Percentiles rank a stretch among this genome's conserved stretches.
These are phyloP conservation scores for Cryptus viduatorius DNA, from an alignment of 2,888 invertebrate species.

Conservation along the genomic window DNA sequence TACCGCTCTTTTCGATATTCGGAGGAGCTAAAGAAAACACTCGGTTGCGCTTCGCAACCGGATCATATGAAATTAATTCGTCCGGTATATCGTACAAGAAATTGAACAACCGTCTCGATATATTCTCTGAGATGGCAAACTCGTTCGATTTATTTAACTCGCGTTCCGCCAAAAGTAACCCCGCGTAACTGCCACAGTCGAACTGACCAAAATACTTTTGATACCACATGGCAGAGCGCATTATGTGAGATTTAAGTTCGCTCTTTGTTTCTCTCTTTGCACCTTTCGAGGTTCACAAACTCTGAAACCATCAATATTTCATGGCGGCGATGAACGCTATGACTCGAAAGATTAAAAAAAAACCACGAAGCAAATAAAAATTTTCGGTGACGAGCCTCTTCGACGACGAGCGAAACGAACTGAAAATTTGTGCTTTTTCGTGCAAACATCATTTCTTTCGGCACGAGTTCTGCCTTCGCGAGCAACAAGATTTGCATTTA, in stretches of 20 bases:
- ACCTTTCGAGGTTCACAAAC: slow-evolving; percentile 4
- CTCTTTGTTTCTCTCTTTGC: slow-evolving; percentile 20
- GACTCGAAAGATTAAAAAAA: slow-evolving; percentile 21
- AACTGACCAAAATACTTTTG: slow-evolving; percentile 36
- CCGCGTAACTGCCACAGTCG: slow-evolving; percentile 1
- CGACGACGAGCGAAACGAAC: slow-evolving; percentile 57
- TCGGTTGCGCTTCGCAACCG: slow-evolving; percentile 61
- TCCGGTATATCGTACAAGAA: slow-evolving; percentile 67
- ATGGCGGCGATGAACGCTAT: slow-evolving; percentile 34
- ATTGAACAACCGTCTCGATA: slow-evolving; percentile 45
- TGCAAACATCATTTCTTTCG: slow-evolving; percentile 50
- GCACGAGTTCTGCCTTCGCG: slow-evolving; percentile 3
- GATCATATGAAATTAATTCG: slow-evolving; percentile 75
- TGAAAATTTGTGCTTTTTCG: slow-evolving; percentile 51
- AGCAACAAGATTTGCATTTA: slow-evolving; percentile 61
- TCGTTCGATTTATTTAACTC: slow-evolving; percentile 47
- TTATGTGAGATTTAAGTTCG: slow-evolving; percentile 77
- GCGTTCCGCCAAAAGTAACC: slow-evolving; percentile 23
- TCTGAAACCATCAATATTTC: slow-evolving; percentile 54
- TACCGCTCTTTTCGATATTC: slow-evolving; percentile 54
- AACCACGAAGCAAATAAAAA: slow-evolving; percentile 13
- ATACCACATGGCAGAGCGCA: slow-evolving; percentile 66
- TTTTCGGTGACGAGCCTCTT: slow-evolving; percentile 2
- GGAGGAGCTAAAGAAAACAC: slow-evolving; percentile 68
- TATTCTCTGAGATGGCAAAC: slow-evolving; percentile 40